Base-by-base conservation (phyloP, 2,113 vertebrate genomes). In the Eptatretus burgeri region DNA sequence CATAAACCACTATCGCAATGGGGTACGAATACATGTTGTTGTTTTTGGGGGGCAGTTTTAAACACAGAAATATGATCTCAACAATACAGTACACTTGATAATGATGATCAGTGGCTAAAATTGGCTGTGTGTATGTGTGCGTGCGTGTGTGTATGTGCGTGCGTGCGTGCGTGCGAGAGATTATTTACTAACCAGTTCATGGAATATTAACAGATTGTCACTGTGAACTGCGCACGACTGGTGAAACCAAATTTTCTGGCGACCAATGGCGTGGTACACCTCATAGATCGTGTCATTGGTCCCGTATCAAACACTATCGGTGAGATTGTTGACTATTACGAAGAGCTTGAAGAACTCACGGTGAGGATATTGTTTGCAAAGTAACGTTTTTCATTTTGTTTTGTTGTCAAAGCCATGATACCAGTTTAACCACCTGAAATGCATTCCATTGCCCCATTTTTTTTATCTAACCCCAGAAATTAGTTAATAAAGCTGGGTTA, bases 171-270 rank as follows among this genome's bases (percentile, higher is more conserved):
- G 27, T 41, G 27, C 7, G 27, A 5, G 27, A 41, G n/a, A 62
- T 62, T 62, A 62, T 9, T 62, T 17, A 17, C 56, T 62, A 10
- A 52, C 19, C 10, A 14, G 19, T 13, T 27, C 41, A 62, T 50
- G 27, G 14, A 27, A 53, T 64, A 52, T 50, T 52, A 68, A 60
- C 73, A 98, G 91, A 81, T 98, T 11, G 79, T 98, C 53, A 98
- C 91, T 0, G 85, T 96, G 67, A 98, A 98, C 75, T 98, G 89
- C 17, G 89, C 89, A n/a, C 78, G 91, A 63, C 77, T 98, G 52
- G 69, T 94, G 71, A 91, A 91, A 71, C 83, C 91, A 0, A 89
- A 98, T 74, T 86, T 95, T 65, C 84, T 91, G 0, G 84, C 91
- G 14, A 91, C 86, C 69, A 98, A 98, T 0, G 91, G 91, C 1